Evolutionary conservation across 2,797 vertebrate genomes (phyloP).

Genomic region (Orestias chungarensis): DNA sequence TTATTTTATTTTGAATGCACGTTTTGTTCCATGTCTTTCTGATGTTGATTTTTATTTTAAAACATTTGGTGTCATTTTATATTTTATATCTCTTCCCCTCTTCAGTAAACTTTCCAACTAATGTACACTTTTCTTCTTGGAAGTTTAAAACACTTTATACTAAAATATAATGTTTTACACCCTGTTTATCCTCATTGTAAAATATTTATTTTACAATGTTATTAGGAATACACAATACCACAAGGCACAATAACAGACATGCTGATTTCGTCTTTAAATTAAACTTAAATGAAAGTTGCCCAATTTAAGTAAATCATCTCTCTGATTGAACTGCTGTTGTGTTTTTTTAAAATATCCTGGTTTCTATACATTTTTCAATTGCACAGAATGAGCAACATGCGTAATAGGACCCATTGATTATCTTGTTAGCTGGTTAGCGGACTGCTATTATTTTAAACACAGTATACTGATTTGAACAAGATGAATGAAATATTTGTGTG

Average conservation of each 20-base stretch:
- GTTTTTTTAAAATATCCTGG: background rate
- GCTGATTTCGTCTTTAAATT: background rate
- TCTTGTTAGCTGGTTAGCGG: background rate
- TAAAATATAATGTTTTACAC: no score
- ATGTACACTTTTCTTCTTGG: background rate
- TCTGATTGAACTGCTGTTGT: background rate
- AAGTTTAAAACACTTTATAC: no score
- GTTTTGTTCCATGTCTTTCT: background rate
- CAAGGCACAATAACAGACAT: background rate
- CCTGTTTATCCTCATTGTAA: no score
- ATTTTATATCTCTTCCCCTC: background rate
- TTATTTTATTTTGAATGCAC: background rate
- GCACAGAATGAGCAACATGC: background rate
- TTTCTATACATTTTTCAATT: background rate
- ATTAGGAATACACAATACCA: no score
- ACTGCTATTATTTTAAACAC: background rate
- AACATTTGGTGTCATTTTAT: background rate
- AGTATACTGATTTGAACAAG: constrained; percentile 7
- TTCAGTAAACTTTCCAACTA: background rate
- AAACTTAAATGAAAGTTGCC: no score
- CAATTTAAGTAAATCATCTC: background rate
- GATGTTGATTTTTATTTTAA: background rate
- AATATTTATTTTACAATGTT: no score
- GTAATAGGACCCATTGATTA: background rate
- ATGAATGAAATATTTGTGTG: constrained; percentile 19